Evolutionary conservation across 2,797 vertebrate genomes (phyloP).

Genomic region (Pipistrellus nathusii): DNA sequence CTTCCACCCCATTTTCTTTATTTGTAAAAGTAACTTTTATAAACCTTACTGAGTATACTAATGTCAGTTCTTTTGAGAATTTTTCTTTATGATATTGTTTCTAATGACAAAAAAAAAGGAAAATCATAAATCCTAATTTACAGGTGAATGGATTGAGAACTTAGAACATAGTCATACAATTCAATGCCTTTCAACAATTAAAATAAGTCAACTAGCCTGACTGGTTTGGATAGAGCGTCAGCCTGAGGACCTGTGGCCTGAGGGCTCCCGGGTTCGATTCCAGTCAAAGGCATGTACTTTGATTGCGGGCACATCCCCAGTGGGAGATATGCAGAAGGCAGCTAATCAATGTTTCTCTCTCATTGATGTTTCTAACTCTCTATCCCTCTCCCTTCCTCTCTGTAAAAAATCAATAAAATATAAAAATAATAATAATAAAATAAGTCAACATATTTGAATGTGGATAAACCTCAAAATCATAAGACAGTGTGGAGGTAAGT

Average conservation of each 20-base stretch:
- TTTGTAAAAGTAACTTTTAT: neutral
- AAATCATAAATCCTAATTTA: neutral
- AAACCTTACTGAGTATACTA: neutral
- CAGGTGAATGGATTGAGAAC: neutral
- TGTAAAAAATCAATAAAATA: too few species aligned
- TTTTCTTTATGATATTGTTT: neutral
- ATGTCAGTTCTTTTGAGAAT: neutral
- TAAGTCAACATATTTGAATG: neutral
- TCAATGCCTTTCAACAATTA: neutral
- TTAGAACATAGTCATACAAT: neutral
- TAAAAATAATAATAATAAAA: neutral
- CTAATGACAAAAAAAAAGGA: neutral
- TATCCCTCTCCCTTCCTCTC: too few species aligned
- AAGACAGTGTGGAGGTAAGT: neutral
- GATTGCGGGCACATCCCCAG: too few species aligned
- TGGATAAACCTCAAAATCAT: neutral
- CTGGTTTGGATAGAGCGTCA: too few species aligned
- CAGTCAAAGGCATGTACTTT: too few species aligned
- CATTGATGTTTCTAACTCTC: too few species aligned
- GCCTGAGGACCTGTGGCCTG: too few species aligned
- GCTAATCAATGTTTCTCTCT: too few species aligned
- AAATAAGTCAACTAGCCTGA: too few species aligned
- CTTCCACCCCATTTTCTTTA: neutral
- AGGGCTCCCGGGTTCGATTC: too few species aligned
- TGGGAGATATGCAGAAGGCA: too few species aligned